These are phyloP conservation scores for Lasioglossum marginatum DNA, from an alignment of 2,888 invertebrate genomes.

Conservation along the genomic window DNA sequence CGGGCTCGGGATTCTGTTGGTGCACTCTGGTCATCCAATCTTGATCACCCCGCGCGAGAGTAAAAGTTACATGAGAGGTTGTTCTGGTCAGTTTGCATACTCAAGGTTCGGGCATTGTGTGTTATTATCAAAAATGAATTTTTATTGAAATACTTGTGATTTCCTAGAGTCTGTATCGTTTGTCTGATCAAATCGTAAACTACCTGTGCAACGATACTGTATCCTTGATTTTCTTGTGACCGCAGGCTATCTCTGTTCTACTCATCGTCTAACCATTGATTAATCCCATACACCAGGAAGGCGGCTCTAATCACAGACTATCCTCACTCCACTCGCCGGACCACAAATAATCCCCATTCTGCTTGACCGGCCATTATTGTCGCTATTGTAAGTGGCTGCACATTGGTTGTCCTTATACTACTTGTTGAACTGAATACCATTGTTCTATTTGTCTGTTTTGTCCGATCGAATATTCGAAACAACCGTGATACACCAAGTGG, in stretches of 20 bases:
- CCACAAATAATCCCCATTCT: not conserved
- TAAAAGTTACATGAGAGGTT: not conserved
- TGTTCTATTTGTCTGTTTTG: not conserved
- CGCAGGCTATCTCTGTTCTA: not conserved
- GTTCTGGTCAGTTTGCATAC: not conserved
- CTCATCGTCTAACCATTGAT: not conserved
- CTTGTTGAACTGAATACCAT: not conserved
- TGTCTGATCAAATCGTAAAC: not conserved
- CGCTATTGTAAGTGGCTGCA: not conserved
- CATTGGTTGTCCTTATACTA: not conserved
- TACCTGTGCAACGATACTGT: not conserved
- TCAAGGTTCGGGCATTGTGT: not conserved
- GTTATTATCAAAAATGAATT: not conserved
- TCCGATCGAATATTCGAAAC: not conserved
- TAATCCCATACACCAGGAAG: not conserved
- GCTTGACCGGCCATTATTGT: no score
- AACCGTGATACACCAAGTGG: not conserved
- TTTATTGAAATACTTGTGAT: not conserved
- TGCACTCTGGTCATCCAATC: not conserved
- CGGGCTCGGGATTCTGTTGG: not conserved
- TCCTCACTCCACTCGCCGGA: not conserved
- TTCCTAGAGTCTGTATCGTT: not conserved
- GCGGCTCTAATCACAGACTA: not conserved
- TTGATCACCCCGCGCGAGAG: not conserved
- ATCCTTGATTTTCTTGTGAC: not conserved